A percentile compares a stretch with the other conserved stretches of the same genome.
Conservation (phyloP, 2,113 vertebrate genomes). For the Actenoides hombroni region DNA sequence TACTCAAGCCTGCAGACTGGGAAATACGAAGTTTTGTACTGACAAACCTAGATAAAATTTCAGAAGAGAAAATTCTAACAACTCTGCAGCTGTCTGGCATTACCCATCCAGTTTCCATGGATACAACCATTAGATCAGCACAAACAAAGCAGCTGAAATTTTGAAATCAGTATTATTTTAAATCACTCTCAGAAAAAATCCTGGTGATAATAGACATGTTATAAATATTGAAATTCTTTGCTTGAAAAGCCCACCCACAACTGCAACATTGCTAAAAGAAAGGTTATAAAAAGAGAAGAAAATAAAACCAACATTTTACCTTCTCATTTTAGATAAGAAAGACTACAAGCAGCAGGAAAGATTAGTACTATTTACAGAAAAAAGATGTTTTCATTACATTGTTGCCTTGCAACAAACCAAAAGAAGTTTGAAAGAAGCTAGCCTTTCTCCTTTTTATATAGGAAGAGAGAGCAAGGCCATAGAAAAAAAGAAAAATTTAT, state of each 20-base stretch:
- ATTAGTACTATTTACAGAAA: neutral
- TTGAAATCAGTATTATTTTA: slow-evolving; percentile 26
- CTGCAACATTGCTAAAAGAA: neutral
- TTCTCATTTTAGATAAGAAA: neutral
- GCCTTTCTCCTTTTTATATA: neutral
- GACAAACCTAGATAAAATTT: neutral
- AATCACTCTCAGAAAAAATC: slow-evolving; percentile 28
- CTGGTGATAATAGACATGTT: neutral
- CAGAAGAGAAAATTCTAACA: neutral
- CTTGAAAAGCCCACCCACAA: neutral
- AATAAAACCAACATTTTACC: neutral
- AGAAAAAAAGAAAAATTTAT: neutral
- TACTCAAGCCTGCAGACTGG: neutral
- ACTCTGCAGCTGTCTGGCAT: slow-evolving; percentile 20
- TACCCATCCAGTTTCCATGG: slow-evolving; percentile 60
- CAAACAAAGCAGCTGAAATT: slow-evolving; percentile 24
- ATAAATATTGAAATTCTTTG: neutral
- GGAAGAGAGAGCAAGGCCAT: neutral
- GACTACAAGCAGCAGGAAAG: neutral
- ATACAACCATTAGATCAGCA: slow-evolving; percentile 29
- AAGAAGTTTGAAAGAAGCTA: neutral
- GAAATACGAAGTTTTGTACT: neutral
- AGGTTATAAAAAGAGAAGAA: neutral
- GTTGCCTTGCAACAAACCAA: neutral
- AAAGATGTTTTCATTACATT: neutral